Evolutionary conservation across 1,140 invertebrate species (phyloP), one percentile per base, ranked within the genome.

Genomic region (Akabosia matsudoensis): DNA sequence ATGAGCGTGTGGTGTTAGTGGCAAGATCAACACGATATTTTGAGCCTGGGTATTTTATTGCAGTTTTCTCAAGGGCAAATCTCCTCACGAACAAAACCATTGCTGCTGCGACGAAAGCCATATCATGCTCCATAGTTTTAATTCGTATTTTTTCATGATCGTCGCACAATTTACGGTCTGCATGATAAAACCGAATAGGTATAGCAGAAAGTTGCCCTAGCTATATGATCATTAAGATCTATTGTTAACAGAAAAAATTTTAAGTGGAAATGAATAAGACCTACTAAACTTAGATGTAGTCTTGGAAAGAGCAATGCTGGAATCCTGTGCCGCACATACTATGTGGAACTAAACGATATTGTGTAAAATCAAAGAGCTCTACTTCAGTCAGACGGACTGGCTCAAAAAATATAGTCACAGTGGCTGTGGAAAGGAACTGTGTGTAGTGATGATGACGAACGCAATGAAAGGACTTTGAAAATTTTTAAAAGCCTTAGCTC

Each of bases 31-130:
- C 45, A 13, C 45, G 45, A n/a, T 51, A 13, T 51, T 51, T 51
- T 51, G 10, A 51, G 45, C n/a, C 45, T 61, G 7, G 54, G 14
- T 7, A 61, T 61, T 61, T 61, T 61, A 61, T 61, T 61, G 54
- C 54, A 61, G 24, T 24, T 45, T 61, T 61, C 54, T 61, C 54
- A 61, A 61, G 54, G 54, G 54, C 54, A 61, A 61, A 61, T 61
- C 54, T 61, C 14, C 54, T 14, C 37, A 45, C 37, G 18, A 18
- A 7, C 37, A 45, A 7, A 7, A 45, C 37, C 37, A 45, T 45
- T 18, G 18, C 37, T 45, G 18, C 37, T 18, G 18, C 37, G 7
- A 45, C 37, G 7, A 45, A 45, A 45, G 7, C 37, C 37, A 45
- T 10, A 45, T 18, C 37, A 45, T 45, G 37, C 18, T 45, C 37